phyloP scores from a whole-genome alignment of 2,113 vertebrate genomes.

The Nettapus auritus region DNA sequence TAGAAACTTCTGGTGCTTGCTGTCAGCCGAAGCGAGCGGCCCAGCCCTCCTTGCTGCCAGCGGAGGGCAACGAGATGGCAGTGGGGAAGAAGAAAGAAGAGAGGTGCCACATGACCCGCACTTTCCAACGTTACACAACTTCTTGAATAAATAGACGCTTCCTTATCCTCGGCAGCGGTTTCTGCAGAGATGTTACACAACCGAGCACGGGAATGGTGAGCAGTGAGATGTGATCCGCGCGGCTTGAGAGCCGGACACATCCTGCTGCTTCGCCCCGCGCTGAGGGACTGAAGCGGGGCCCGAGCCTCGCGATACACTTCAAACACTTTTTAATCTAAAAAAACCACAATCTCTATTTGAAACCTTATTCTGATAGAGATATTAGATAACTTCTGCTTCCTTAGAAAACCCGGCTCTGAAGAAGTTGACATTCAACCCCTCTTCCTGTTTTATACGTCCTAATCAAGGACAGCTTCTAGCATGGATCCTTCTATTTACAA shows the following conservation, averaged over 20 bases:
- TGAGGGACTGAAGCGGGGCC: background rate
- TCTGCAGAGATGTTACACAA: background rate
- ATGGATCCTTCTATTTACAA: background rate
- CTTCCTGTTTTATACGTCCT: background rate
- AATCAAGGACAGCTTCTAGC: background rate
- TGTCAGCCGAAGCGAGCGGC: background rate
- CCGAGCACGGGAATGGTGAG: background rate
- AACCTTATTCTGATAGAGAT: background rate
- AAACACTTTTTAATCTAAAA: background rate
- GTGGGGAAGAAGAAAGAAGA: background rate
- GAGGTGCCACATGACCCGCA: background rate
- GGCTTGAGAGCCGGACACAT: background rate
- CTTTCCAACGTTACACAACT: background rate
- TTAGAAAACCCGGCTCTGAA: background rate
- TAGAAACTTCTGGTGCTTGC: fast-evolving
- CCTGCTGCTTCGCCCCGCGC: background rate
- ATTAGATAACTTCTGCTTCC: background rate
- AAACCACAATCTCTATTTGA: background rate
- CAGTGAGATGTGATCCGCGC: background rate
- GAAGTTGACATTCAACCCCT: background rate
- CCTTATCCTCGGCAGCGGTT: background rate
- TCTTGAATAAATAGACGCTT: slow-evolving; percentile 29
- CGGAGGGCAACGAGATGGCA: fast-evolving
- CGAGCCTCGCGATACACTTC: background rate
- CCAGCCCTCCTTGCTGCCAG: background rate